Evolutionary conservation across 2,888 invertebrate genomes (phyloP).

Genomic region (Agrenia bidenticulata): DNA sequence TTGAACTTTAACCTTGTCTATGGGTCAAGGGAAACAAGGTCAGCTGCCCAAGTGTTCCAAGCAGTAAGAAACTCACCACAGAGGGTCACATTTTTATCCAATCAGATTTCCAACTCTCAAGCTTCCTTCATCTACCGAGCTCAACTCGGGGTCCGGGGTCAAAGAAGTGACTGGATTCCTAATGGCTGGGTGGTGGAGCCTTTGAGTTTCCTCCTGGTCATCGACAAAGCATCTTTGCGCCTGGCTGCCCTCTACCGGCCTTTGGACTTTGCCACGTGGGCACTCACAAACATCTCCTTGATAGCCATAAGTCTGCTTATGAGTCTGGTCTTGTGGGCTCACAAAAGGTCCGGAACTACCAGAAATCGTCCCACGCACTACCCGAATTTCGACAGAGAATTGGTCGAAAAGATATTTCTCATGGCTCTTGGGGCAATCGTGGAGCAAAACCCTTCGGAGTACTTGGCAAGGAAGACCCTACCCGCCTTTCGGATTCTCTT

Average conservation of each 20-base stretch:
- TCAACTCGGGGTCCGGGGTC: not conserved
- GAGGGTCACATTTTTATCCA: not conserved
- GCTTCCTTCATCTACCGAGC: not conserved
- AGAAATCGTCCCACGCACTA: not conserved
- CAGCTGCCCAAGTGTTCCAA: too few relatives aligned
- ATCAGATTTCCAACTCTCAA: not conserved
- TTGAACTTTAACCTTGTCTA: not conserved
- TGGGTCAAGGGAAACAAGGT: not conserved
- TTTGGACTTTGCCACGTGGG: not conserved
- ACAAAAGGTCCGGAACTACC: not conserved
- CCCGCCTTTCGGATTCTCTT: not conserved
- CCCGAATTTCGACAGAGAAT: too few relatives aligned
- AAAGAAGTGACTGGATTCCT: not conserved
- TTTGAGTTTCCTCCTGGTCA: not conserved
- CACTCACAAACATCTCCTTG: not conserved
- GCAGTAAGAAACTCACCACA: too few relatives aligned
- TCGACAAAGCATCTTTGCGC: not conserved
- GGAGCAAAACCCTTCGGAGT: not conserved
- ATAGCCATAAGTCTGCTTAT: not conserved
- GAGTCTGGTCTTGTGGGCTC: not conserved
- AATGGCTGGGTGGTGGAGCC: not conserved
- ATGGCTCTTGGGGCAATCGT: not conserved
- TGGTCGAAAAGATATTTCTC: not conserved
- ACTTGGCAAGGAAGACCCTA: not conserved
- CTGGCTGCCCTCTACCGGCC: not conserved